These are phyloP conservation scores for Eremophila alpestris DNA, from an alignment of 2,797 vertebrate species.

Conservation along the genomic window DNA sequence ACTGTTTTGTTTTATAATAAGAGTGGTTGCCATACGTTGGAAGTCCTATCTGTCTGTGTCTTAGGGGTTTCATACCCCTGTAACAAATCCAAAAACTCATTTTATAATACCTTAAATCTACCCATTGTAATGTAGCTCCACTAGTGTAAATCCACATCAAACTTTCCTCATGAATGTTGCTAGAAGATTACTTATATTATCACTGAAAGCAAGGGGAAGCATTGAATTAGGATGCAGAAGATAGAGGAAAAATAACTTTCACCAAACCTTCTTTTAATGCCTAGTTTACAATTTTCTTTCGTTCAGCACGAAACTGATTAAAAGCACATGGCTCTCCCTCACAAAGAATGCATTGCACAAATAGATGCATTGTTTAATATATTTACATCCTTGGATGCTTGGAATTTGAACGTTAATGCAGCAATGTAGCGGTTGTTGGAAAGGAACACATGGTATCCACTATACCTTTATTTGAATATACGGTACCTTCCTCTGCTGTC, in stretches of 20 bases:
- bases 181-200: constrained; percentile 82
- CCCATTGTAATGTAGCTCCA: constrained; percentile 94
- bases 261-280: constrained; percentile 82
- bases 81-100: constrained; percentile 88
- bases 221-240: constrained; percentile 81
- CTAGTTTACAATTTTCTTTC: constrained; percentile 82
- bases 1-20: constrained; percentile 85
- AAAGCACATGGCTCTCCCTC: constrained; percentile 72
- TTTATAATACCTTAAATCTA: constrained; percentile 95
- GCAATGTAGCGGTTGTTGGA: constrained; percentile 54
- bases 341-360: constrained; percentile 66
- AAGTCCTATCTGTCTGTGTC: constrained; percentile 80
- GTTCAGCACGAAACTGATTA: constrained; percentile 82
- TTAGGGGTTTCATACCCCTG: constrained; percentile 83
- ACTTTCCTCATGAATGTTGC: constrained; percentile 85
- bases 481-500: constrained; percentile 48
- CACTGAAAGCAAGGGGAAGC: constrained; percentile 73
- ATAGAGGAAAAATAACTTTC: constrained; percentile 79
- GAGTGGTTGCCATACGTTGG: constrained; percentile 87
- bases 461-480: constrained; percentile 63
- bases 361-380: constrained; percentile 74
- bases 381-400: constrained; percentile 69
- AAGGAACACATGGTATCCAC: constrained; percentile 38
- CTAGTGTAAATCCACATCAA: constrained; percentile 91
- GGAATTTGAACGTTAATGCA: constrained; percentile 66